Percentiles rank a stretch among this genome's conserved stretches.
These are phyloP conservation scores for Chesias legatella DNA, from an alignment of 2,888 invertebrate genomes.

Conservation along the genomic window DNA sequence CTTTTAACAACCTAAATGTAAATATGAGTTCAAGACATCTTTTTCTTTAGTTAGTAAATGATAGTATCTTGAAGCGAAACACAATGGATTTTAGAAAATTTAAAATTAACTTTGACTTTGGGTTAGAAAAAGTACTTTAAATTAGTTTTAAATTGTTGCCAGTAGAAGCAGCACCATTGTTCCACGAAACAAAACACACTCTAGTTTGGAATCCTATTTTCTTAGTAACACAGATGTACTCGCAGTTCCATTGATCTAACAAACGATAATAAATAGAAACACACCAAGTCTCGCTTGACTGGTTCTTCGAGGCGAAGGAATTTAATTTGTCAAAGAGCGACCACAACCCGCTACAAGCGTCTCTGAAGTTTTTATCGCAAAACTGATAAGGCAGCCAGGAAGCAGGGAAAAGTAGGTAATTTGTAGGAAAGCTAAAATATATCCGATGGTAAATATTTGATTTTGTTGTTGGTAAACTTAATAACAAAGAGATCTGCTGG, in stretches of 20 bases:
- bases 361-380: slow-evolving; percentile 45
- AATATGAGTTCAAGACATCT: too few species aligned
- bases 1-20: too few species aligned
- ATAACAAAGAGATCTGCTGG: background rate
- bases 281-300: slow-evolving; percentile 30
- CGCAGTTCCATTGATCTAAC: background rate
- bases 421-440: slow-evolving; percentile 24
- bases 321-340: slow-evolving; percentile 48
- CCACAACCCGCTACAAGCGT: slow-evolving; percentile 31
- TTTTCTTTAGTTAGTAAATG: too few species aligned
- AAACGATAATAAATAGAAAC: slow-evolving; percentile 4
- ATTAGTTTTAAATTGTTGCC: too few species aligned
- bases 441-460: slow-evolving; percentile 10
- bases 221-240: background rate
- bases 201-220: too few species aligned
- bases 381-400: slow-evolving; percentile 38
- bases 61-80: too few species aligned
- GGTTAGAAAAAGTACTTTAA: too few species aligned
- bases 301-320: slow-evolving; percentile 40
- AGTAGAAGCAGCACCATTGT: too few species aligned
- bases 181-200: too few species aligned
- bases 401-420: slow-evolving; percentile 31
- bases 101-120: too few species aligned
- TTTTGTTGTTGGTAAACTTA: slow-evolving; percentile 4
- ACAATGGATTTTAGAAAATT: too few species aligned